phyloP scores from a whole-genome alignment of 2,888 invertebrate species.

The Cheilosia vernalis region DNA sequence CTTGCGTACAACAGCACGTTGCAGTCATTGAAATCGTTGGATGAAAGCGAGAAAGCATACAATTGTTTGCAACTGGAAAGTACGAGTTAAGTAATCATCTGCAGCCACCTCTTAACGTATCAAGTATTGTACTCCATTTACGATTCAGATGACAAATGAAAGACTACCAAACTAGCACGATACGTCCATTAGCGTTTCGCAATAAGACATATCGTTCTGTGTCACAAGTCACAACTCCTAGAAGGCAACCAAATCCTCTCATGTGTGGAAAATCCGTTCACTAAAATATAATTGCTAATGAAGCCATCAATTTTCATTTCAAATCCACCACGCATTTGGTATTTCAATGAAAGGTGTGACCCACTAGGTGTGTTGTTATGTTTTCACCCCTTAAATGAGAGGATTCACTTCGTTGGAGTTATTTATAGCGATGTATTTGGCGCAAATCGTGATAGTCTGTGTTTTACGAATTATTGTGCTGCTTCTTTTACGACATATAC shows the following conservation, averaged over 20 bases:
- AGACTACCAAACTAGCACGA: too few species aligned
- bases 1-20: too few species aligned
- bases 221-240: neutral
- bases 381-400: constrained; percentile 36
- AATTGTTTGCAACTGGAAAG: too few species aligned
- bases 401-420: neutral
- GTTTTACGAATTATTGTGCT: neutral
- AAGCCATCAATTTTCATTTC: constrained; percentile 41
- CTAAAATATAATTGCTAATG: constrained; percentile 7
- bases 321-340: constrained; percentile 33
- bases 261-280: constrained; percentile 11
- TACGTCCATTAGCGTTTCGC: too few species aligned
- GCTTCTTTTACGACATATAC: neutral
- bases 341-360: constrained; percentile 48
- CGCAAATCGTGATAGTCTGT: constrained; percentile 3
- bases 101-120: too few species aligned
- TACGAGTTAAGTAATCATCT: too few species aligned
- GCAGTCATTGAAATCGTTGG: too few species aligned
- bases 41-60: too few species aligned
- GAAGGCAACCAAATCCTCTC: constrained; percentile 14
- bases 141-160: too few species aligned
- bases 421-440: constrained; percentile 29
- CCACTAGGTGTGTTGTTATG: constrained; percentile 27
- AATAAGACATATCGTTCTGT: neutral
- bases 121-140: too few species aligned